Percentiles rank a stretch among this genome's conserved stretches.
phyloP scores from a whole-genome alignment of 2,888 invertebrate species.

The Archaeoteleia sp. region DNA sequence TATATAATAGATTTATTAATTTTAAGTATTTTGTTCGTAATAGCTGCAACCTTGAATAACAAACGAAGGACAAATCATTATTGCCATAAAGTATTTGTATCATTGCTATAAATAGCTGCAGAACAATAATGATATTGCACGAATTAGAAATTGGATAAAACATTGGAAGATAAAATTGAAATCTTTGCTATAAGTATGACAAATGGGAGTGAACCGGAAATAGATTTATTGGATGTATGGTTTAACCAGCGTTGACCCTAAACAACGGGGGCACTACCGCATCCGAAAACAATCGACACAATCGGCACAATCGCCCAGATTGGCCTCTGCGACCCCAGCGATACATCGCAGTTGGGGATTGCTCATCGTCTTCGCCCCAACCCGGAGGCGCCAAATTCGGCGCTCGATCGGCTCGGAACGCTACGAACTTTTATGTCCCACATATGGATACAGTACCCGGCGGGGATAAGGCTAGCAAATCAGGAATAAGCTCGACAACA shows the following conservation, averaged over 20 bases:
- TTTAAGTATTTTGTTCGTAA: too few relatives aligned
- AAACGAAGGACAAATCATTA: too few relatives aligned
- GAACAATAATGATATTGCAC: too few relatives aligned
- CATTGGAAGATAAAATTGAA: too few relatives aligned
- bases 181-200: too few relatives aligned
- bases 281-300: slow-evolving; percentile 66
- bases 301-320: slow-evolving; percentile 64
- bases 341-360: slow-evolving; percentile 29
- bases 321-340: slow-evolving; percentile 52
- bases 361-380: slow-evolving; percentile 40
- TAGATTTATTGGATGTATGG: slow-evolving; percentile 49
- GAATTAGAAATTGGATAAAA: too few relatives aligned
- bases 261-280: slow-evolving; percentile 53
- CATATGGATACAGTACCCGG: slow-evolving; percentile 48
- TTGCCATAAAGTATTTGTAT: too few relatives aligned
- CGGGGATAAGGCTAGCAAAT: slow-evolving; percentile 55
- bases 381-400: slow-evolving; percentile 50
- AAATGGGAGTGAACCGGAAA: slow-evolving; percentile 26
- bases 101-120: too few relatives aligned
- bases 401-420: slow-evolving; percentile 15
- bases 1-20: too few relatives aligned
- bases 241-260: slow-evolving; percentile 52
- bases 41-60: too few relatives aligned
- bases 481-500: slow-evolving; percentile 64
- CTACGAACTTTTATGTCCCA: slow-evolving; percentile 37